Evolutionary conservation across 1,140 invertebrate species (phyloP).

Genomic region (Cherax quadricarinatus): DNA sequence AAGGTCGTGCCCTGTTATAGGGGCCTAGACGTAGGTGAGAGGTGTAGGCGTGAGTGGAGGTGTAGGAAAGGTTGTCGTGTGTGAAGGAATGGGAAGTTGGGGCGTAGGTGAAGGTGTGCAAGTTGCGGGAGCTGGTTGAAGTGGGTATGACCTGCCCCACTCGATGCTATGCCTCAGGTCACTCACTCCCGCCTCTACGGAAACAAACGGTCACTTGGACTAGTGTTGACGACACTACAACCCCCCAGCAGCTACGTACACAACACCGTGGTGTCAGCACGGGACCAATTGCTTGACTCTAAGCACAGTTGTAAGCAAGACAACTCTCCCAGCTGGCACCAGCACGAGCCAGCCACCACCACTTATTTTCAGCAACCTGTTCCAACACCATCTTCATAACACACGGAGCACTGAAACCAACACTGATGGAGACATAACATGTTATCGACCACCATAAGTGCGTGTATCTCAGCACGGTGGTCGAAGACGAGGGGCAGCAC

Average conservation of each 20-base stretch:
- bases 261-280: neutral
- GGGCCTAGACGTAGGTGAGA: no score
- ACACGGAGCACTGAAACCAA: neutral
- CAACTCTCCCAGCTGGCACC: neutral
- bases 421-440: neutral
- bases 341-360: neutral
- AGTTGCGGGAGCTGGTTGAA: no score
- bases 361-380: constrained; percentile 35
- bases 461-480: neutral
- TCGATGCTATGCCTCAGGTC: no score
- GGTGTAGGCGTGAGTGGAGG: no score
- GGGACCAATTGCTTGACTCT: neutral
- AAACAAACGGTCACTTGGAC: neutral
- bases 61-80: no score
- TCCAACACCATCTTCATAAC: neutral
- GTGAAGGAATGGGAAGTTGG: no score
- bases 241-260: neutral
- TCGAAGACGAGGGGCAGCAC: neutral
- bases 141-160: no score
- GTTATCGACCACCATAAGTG: no score
- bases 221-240: neutral
- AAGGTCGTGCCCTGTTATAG: no score
- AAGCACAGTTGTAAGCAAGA: neutral
- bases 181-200: no score
- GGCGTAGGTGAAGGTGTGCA: no score